A percentile compares a stretch with the other conserved stretches of the same genome.
Evolutionary conservation across 2,113 vertebrate genomes (phyloP).

Genomic region (Nothocercus nigrocapillus): DNA sequence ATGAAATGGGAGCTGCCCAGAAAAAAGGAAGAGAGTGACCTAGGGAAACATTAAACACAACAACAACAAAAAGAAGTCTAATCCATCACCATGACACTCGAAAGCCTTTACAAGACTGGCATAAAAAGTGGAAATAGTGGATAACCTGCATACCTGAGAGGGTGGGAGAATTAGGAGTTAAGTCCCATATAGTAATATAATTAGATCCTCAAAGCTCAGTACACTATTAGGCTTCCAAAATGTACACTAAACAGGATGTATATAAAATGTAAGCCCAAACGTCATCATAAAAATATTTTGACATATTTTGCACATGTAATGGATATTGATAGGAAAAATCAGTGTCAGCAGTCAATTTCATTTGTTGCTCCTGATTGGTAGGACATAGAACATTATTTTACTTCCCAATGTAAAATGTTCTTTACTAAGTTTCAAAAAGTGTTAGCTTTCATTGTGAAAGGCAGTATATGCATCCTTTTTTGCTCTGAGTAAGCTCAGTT

Average conservation of each 20-base stretch:
- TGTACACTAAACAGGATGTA: neutral
- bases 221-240: neutral
- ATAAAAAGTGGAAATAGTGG: neutral
- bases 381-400: neutral
- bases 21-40: neutral
- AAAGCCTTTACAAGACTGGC: neutral
- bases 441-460: neutral
- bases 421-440: neutral
- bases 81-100: neutral
- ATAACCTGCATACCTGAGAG: neutral
- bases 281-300: neutral
- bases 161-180: neutral
- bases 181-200: neutral
- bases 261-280: neutral
- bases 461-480: neutral
- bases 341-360: neutral
- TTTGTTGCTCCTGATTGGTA: neutral
- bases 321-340: neutral
- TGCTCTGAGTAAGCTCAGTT: neutral
- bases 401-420: neutral
- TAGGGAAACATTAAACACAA: neutral
- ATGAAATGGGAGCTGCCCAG: neutral
- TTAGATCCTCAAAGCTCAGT: neutral
- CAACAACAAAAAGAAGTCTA: neutral
- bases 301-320: neutral